These are phyloP conservation scores for Trachelus tabidus DNA, from an alignment of 2,888 invertebrate species.

Conservation along the genomic window DNA sequence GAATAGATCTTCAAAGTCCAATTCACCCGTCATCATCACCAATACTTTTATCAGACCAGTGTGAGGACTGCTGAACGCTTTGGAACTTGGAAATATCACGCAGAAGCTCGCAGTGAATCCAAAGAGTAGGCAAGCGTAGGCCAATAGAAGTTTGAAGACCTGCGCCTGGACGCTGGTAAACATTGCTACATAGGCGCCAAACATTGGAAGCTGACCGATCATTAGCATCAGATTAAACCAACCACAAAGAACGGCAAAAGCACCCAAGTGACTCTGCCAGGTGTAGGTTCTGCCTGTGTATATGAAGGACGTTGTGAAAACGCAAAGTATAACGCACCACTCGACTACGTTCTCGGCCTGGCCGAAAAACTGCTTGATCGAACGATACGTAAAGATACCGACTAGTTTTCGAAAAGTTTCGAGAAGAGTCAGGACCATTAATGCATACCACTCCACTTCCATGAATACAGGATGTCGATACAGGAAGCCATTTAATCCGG, in stretches of 20 bases:
- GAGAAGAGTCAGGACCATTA: slow-evolving; percentile 81
- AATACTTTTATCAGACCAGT: slow-evolving; percentile 86
- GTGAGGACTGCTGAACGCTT: slow-evolving; percentile 85
- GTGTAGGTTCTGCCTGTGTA: slow-evolving; percentile 82
- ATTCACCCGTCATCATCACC: slow-evolving; percentile 91
- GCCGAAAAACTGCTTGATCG: slow-evolving; percentile 83
- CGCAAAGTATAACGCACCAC: slow-evolving; percentile 87
- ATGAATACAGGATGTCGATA: slow-evolving; percentile 81
- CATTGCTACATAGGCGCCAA: slow-evolving; percentile 92
- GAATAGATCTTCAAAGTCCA: slow-evolving; percentile 80
- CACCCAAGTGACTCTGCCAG: slow-evolving; percentile 90
- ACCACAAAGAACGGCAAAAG: slow-evolving; percentile 85
- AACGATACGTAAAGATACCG: slow-evolving; percentile 84
- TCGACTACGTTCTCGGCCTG: slow-evolving; percentile 89
- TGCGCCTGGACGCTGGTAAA: slow-evolving; percentile 89
- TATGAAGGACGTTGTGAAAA: slow-evolving; percentile 84
- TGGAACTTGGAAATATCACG: slow-evolving; percentile 86
- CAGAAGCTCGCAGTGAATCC: slow-evolving; percentile 91
- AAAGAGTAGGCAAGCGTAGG: slow-evolving; percentile 85
- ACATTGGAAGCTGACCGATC: slow-evolving; percentile 88
- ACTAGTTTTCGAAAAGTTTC: slow-evolving; percentile 85
- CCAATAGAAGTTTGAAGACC: slow-evolving; percentile 86
- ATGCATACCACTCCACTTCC: slow-evolving; percentile 86
- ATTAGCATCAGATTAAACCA: slow-evolving; percentile 93
- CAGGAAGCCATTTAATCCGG: slow-evolving; percentile 80